Evolutionary conservation across 1,140 invertebrate species (phyloP).

Genomic region (Neuroterus valhalla): DNA sequence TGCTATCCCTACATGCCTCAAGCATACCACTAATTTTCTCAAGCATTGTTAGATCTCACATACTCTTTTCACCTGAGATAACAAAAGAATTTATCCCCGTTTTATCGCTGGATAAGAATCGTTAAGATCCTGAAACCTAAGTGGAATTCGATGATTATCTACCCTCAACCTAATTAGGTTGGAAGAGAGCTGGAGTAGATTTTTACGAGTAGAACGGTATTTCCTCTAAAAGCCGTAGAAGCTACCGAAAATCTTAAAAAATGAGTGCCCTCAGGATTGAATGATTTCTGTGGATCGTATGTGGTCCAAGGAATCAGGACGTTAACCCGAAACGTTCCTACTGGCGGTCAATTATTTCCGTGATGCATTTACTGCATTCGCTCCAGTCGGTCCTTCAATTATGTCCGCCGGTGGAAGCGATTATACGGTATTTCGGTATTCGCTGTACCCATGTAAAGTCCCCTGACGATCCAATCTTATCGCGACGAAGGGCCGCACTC

Average conservation of each 20-base stretch:
- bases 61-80: no score
- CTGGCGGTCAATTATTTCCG: slow-evolving; percentile 55
- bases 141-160: slow-evolving; percentile 11
- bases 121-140: background rate
- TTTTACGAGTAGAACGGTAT: background rate
- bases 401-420: slow-evolving; percentile 56
- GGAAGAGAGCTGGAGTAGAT: no score
- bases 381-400: slow-evolving; percentile 59
- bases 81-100: background rate
- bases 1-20: no score
- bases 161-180: background rate
- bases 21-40: no score
- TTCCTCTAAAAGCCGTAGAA: background rate
- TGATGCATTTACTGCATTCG: slow-evolving; percentile 59
- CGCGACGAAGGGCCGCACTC: slow-evolving; percentile 47
- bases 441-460: slow-evolving; percentile 56
- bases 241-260: slow-evolving; percentile 12
- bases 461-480: slow-evolving; percentile 60
- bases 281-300: background rate
- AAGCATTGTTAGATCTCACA: no score
- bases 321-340: slow-evolving; percentile 8
- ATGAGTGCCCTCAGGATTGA: background rate
- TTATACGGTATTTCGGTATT: slow-evolving; percentile 59
- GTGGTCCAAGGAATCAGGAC: background rate
- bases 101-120: background rate